Evolutionary conservation across 2,797 vertebrate species (phyloP).

Genomic region (Karalla daura): DNA sequence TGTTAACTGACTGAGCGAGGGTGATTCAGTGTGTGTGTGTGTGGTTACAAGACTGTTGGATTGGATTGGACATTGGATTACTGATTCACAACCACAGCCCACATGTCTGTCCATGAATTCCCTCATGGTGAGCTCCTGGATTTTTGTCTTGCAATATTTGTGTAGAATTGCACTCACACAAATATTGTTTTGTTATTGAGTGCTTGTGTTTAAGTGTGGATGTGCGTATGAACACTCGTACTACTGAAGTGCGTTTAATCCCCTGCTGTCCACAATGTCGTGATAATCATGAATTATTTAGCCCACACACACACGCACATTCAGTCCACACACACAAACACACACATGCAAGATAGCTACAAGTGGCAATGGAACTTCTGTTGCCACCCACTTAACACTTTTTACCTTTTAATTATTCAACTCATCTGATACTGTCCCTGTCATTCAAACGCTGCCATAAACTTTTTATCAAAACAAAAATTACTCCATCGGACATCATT

Average conservation of each 20-base stretch:
- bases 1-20: slow-evolving; percentile 2
- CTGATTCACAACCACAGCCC: too few species aligned
- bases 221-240: too few species aligned
- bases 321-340: not conserved
- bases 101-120: not conserved
- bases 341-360: slow-evolving; percentile 12
- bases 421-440: slow-evolving; percentile 28
- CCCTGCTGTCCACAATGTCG: slow-evolving; percentile 37
- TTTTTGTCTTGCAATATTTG: too few species aligned
- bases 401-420: slow-evolving; percentile 41
- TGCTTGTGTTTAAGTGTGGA: too few species aligned
- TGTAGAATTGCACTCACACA: too few species aligned
- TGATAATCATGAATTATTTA: slow-evolving; percentile 57
- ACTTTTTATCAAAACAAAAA: too few species aligned
- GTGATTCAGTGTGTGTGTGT: slow-evolving; percentile 7
- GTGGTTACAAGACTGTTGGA: too few species aligned
- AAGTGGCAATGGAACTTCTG: slow-evolving; percentile 19
- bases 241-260: slow-evolving; percentile 24
- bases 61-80: too few species aligned
- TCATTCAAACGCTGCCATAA: too few species aligned
- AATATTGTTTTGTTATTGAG: too few species aligned
- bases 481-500: too few species aligned
- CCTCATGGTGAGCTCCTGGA: not conserved
- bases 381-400: slow-evolving; percentile 28
- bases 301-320: not conserved